Conservation (phyloP, 2,797 vertebrate genomes). For the Pogoniulus pusillus region DNA sequence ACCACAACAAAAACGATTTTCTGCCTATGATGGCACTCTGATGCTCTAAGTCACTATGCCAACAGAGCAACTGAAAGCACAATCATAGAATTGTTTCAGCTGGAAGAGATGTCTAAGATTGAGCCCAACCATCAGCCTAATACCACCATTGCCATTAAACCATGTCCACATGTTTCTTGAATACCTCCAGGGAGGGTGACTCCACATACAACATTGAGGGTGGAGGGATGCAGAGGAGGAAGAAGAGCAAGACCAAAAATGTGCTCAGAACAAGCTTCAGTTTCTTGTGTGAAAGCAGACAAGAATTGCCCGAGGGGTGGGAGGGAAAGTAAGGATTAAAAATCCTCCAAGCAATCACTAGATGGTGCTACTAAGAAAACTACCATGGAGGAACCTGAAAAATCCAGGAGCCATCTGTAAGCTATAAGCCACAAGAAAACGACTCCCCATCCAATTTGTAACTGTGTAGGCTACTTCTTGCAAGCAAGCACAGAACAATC, state of each 20-base stretch:
- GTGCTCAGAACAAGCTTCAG: not conserved
- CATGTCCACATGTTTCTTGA: too few species aligned
- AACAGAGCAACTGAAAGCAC: not conserved
- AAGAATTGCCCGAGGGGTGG: not conserved
- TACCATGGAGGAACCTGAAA: not conserved
- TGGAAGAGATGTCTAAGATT: too few species aligned
- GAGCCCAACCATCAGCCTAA: too few species aligned
- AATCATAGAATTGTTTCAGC: too few species aligned
- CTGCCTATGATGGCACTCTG: not conserved
- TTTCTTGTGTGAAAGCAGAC: not conserved
- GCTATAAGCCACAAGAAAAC: not conserved
- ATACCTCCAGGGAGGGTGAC: too few species aligned
- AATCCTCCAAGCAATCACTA: constrained; percentile 28
- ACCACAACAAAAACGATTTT: not conserved
- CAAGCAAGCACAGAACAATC: not conserved
- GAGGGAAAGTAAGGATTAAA: not conserved
- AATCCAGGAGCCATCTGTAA: not conserved
- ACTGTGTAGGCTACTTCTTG: not conserved
- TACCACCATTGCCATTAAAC: too few species aligned
- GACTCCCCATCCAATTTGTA: not conserved
- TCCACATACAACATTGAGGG: not conserved
- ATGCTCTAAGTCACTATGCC: not conserved
- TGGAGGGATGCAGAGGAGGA: not conserved
- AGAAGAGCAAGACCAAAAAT: not conserved
- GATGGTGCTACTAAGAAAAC: constrained; percentile 46